Base-by-base conservation (phyloP, 2,888 invertebrate genomes). In the Hyposoter dolosus region DNA sequence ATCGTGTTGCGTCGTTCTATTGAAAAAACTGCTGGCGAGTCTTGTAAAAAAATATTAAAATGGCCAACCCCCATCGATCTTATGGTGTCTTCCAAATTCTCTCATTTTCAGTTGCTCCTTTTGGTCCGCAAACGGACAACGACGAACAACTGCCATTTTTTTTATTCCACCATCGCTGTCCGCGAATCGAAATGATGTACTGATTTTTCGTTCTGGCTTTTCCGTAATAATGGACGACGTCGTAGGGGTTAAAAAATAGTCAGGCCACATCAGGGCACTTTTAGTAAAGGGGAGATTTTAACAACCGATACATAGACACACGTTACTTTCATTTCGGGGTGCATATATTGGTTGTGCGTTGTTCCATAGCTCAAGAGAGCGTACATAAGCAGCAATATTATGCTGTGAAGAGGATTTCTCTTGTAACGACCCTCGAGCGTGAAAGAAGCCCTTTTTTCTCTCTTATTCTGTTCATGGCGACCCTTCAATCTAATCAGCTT, bases 401-500 rank as follows among this genome's bases (percentile, higher is more conserved):
- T 75, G 81, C 78, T 77, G 81, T 72, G 76, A 60, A 86, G 86
- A 83, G 83, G 77, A 83, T 63, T 63, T 83, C 86, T 83, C 90
- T 85, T 88, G 92, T 89, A 90, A 83, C 90, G 92, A 91, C 91
- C 92, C 92, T 91, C 91, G 88, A 82, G 74, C 85, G 88, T 88
- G 85, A 87, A 90, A 89, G 89, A 88, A 89, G 88, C 89, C 88
- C 85, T 84, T 83, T 80, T 82, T 78, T 78, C 43, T 76, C 76
- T 65, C 81, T 76, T 50, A 40, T 66, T 65, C 75, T 82, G 66
- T 75, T 56, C 75, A 84, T 80, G 82, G 60, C 60, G 85, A 89
- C 91, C 91, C 92, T 92, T 92, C 90, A 89, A 92, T 91, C 91
- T 92, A 92, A 92, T 92, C 92, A 92, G 92, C 90, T 89, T 92